Evolutionary conservation across 2,113 vertebrate species (phyloP).

Genomic region (Dipodomys spectabilis): DNA sequence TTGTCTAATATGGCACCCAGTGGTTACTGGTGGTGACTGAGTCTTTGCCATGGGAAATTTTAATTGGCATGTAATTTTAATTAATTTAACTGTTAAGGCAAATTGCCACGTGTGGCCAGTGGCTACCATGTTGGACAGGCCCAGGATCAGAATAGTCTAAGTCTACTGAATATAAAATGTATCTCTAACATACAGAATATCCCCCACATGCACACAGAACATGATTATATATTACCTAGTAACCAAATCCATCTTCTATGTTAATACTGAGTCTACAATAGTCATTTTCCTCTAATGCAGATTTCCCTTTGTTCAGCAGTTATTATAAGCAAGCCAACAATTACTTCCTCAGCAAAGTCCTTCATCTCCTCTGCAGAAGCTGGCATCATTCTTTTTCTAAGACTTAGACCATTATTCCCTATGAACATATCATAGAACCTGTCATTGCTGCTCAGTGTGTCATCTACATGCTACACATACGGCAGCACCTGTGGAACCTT

Average conservation of each 20-base stretch:
- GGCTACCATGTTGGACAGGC: not conserved
- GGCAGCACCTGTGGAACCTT: not conserved
- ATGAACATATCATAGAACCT: not conserved
- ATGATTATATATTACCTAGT: not conserved
- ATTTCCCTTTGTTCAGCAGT: not conserved
- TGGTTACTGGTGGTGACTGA: not conserved
- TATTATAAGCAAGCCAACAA: conserved; percentile 16
- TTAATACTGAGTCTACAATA: conserved; percentile 23
- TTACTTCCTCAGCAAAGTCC: not conserved
- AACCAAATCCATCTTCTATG: conserved; percentile 2
- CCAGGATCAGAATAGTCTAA: not conserved
- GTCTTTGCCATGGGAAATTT: not conserved
- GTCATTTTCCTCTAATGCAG: not conserved
- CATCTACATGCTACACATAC: not conserved
- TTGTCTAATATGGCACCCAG: too few species aligned
- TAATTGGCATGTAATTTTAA: not conserved
- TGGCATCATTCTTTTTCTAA: not conserved
- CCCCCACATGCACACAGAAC: not conserved
- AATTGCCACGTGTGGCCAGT: not conserved
- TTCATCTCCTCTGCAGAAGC: not conserved
- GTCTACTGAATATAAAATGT: not conserved
- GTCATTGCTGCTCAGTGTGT: too few species aligned
- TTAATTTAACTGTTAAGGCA: conserved; percentile 12
- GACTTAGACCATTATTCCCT: not conserved
- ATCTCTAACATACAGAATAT: not conserved